These are phyloP conservation scores for Chaetops frenatus DNA, from an alignment of 2,113 vertebrate genomes.

Conservation along the genomic window DNA sequence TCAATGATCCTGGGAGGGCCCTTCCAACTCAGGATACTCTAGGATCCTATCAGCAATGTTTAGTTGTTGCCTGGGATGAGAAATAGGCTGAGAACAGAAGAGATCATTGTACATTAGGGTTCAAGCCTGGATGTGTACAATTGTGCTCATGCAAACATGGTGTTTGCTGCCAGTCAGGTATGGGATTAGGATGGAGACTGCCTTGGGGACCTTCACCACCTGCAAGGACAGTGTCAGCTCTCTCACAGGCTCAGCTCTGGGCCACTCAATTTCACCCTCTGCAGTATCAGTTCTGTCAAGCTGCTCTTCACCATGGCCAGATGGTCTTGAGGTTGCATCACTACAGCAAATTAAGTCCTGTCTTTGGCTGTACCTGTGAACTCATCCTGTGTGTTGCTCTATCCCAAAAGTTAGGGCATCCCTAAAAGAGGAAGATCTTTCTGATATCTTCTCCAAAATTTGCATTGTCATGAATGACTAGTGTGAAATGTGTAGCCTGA, in stretches of 20 bases:
- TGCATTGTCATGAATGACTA: not conserved
- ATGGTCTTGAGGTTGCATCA: not conserved
- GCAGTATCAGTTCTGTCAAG: not conserved
- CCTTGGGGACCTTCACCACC: not conserved
- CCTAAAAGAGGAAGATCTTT: not conserved
- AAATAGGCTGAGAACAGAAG: not conserved
- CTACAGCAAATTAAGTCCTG: not conserved
- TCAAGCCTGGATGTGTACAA: not conserved
- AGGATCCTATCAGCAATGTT: not conserved
- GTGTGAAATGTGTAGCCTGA: not conserved
- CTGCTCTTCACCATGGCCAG: fast-evolving
- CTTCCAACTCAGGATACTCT: not conserved
- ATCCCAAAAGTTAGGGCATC: not conserved
- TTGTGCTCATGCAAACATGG: fast-evolving
- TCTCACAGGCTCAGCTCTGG: not conserved
- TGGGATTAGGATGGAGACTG: not conserved
- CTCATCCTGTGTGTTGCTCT: not conserved
- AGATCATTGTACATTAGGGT: fast-evolving
- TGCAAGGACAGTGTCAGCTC: not conserved
- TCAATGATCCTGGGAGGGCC: not conserved
- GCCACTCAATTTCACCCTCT: not conserved
- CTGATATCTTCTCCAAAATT: not conserved
- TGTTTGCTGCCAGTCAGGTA: not conserved
- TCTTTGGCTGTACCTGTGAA: not conserved
- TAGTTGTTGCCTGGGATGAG: not conserved